Conservation (phyloP, 1,140 invertebrate species). For the Lethocerus indicus region DNA sequence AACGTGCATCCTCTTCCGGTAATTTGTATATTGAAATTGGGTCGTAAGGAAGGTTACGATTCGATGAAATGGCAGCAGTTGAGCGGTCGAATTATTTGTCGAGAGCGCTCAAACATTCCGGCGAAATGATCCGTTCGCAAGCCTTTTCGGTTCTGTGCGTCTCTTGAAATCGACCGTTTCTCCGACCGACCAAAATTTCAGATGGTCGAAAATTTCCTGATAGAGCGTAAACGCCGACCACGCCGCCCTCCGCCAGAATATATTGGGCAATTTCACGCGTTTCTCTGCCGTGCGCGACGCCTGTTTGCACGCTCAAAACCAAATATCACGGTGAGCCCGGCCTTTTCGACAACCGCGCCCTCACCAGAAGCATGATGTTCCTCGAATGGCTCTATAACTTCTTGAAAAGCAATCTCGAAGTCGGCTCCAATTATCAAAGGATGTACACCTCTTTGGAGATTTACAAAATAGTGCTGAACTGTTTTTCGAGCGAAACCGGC, state of each 20-base stretch:
- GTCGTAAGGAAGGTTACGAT: constrained; percentile 15
- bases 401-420: constrained; percentile 27
- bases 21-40: constrained; percentile 11
- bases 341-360: constrained; percentile 3
- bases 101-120: background rate
- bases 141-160: constrained; percentile 16
- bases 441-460: constrained; percentile 28
- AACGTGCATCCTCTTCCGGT: constrained; percentile 5
- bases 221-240: constrained; percentile 16
- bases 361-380: constrained; percentile 19
- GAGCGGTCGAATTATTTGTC: background rate
- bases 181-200: constrained; percentile 14
- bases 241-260: constrained; percentile 14
- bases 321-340: background rate
- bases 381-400: constrained; percentile 30
- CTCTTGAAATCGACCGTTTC: constrained; percentile 9
- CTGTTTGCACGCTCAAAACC: constrained; percentile 18
- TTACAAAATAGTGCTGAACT: constrained; percentile 22
- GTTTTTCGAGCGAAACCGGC: constrained; percentile 8
- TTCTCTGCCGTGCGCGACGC: constrained; percentile 14
- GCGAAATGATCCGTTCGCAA: background rate
- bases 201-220: constrained; percentile 14
- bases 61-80: constrained; percentile 12
- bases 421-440: constrained; percentile 35
- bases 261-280: constrained; percentile 13